A percentile compares a stretch with the other conserved stretches of the same genome.
Evolutionary conservation across 2,888 invertebrate species (phyloP).

Genomic region (Diplazon laetatorius): DNA sequence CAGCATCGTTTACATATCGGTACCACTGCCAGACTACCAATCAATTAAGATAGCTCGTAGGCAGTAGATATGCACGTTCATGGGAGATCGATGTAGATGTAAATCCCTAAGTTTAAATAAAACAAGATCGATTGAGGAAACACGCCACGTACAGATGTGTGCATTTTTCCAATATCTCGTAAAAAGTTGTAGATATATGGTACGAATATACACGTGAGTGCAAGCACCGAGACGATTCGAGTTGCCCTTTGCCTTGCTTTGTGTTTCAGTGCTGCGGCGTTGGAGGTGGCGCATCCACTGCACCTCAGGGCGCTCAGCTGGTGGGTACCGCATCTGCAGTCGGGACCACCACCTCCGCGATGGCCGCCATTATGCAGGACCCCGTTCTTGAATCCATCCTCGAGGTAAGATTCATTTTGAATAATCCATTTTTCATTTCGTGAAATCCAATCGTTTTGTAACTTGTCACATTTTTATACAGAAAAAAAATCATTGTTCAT

Average conservation of each 20-base stretch:
- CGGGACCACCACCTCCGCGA: conserved; percentile 78
- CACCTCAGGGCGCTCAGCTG: conserved; percentile 80
- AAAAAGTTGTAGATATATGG: neutral
- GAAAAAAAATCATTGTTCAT: neutral
- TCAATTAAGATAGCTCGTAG: conserved; percentile 76
- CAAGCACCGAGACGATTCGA: conserved; percentile 13
- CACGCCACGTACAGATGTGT: neutral
- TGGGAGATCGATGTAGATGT: conserved; percentile 72
- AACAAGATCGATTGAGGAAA: conserved; percentile 59
- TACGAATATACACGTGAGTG: conserved; percentile 8
- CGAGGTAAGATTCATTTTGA: conserved; percentile 73
- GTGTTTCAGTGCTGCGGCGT: conserved; percentile 81
- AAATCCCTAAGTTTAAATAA: conserved; percentile 71
- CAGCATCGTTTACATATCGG: conserved; percentile 41
- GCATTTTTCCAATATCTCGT: conserved; percentile 19
- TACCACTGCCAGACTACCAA: conserved; percentile 70
- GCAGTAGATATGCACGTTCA: conserved; percentile 68
- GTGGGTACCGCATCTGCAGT: conserved; percentile 79
- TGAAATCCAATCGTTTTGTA: no score
- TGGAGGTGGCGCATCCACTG: conserved; percentile 82
- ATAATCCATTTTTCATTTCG: neutral
- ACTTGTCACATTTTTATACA: no score
- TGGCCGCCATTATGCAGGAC: conserved; percentile 81
- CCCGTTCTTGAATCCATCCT: conserved; percentile 80
- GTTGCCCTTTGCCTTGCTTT: conserved; percentile 34